A percentile compares a stretch with the other conserved stretches of the same genome.
Evolutionary conservation across 2,888 invertebrate genomes (phyloP).

Genomic region (Agrochola litura): DNA sequence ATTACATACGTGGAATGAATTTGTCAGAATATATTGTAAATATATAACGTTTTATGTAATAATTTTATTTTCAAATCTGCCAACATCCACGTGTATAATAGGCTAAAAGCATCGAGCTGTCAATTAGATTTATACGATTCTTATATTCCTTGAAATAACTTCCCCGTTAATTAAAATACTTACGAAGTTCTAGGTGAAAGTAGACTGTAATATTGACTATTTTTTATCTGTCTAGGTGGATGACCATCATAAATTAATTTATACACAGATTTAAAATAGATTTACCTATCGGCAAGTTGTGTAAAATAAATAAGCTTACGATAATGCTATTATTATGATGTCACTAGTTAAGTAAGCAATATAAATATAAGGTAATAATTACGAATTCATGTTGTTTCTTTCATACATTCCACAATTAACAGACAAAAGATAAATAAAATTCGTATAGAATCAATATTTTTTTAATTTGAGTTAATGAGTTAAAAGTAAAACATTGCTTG

Average conservation of each 20-base stretch:
- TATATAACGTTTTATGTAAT: slow-evolving; percentile 87
- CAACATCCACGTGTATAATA: slow-evolving; percentile 88
- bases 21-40: slow-evolving; percentile 89
- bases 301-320: slow-evolving; percentile 91
- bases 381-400: slow-evolving; percentile 80
- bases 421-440: slow-evolving; percentile 32
- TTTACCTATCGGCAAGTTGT: slow-evolving; percentile 89
- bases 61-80: slow-evolving; percentile 86
- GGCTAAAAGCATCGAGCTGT: slow-evolving; percentile 86
- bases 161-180: slow-evolving; percentile 77
- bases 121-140: slow-evolving; percentile 87
- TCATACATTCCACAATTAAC: slow-evolving; percentile 65
- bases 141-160: slow-evolving; percentile 89
- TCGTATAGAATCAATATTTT: slow-evolving; percentile 33
- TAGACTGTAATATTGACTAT: slow-evolving; percentile 88
- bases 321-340: slow-evolving; percentile 90
- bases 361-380: slow-evolving; percentile 89
- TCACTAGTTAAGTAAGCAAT: slow-evolving; percentile 91
- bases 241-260: slow-evolving; percentile 90
- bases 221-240: slow-evolving; percentile 90
- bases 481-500: slow-evolving; percentile 33
- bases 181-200: slow-evolving; percentile 87
- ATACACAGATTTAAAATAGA: slow-evolving; percentile 89
- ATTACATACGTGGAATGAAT: slow-evolving; percentile 85
- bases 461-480: slow-evolving; percentile 39